Conservation (phyloP, 2,888 invertebrate genomes). For the Phorcus lineatus region DNA sequence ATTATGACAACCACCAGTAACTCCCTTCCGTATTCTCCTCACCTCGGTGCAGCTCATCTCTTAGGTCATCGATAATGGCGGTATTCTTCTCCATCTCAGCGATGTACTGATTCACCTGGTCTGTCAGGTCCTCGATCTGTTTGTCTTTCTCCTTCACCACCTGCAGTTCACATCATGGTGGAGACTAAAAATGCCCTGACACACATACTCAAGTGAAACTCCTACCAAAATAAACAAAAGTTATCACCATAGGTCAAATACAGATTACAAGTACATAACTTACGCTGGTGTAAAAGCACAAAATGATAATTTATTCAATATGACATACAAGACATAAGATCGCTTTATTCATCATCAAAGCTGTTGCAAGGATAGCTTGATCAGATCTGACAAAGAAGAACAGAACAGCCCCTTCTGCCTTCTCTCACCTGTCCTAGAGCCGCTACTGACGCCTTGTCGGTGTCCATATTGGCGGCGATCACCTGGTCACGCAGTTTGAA, state of each 20-base stretch:
- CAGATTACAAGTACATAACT: too few relatives aligned
- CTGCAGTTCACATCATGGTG: conserved; percentile 60
- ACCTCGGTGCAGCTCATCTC: conserved; percentile 77
- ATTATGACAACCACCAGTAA: too few relatives aligned
- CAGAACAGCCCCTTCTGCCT: conserved; percentile 64
- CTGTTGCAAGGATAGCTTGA: too few relatives aligned
- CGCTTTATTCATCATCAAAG: too few relatives aligned
- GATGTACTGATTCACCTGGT: conserved; percentile 82
- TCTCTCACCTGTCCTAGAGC: conserved; percentile 74
- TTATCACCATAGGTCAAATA: too few relatives aligned
- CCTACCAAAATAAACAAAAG: too few relatives aligned
- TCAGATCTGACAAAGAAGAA: too few relatives aligned
- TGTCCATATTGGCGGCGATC: conserved; percentile 75
- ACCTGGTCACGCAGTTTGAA: conserved; percentile 76
- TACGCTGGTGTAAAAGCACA: too few relatives aligned
- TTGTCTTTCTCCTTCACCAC: conserved; percentile 81
- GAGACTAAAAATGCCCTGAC: too few relatives aligned
- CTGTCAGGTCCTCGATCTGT: conserved; percentile 84
- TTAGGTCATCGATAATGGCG: conserved; percentile 82
- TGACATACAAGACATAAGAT: too few relatives aligned
- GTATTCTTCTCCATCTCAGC: conserved; percentile 85
- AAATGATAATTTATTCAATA: too few relatives aligned
- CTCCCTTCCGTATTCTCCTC: conserved; percentile 12
- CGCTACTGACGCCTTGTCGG: conserved; percentile 75
- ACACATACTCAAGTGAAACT: too few relatives aligned